These are phyloP conservation scores for Orthosia incerta DNA, from an alignment of 2,888 invertebrate species.

Conservation along the genomic window DNA sequence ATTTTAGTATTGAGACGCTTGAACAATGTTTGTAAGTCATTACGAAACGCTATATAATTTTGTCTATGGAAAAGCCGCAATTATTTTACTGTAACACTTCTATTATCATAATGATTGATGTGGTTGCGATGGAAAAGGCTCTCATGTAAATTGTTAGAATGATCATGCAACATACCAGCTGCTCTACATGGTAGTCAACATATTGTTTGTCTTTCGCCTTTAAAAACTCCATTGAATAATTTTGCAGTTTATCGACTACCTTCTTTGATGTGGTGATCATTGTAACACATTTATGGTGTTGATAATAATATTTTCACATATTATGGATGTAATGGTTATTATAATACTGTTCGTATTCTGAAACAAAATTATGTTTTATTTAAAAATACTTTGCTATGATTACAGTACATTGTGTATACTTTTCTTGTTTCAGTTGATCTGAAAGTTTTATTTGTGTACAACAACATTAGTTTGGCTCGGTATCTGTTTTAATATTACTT, in stretches of 20 bases:
- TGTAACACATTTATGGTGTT: slow-evolving; percentile 74
- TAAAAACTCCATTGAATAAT: slow-evolving; percentile 19
- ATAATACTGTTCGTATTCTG: slow-evolving; percentile 80
- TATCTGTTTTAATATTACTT: slow-evolving; percentile 77
- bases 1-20: slow-evolving; percentile 67
- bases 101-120: slow-evolving; percentile 67
- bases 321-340: slow-evolving; percentile 77
- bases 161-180: slow-evolving; percentile 71
- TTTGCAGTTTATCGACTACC: slow-evolving; percentile 30
- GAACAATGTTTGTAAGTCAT: slow-evolving; percentile 67
- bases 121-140: slow-evolving; percentile 78
- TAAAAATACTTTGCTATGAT: slow-evolving; percentile 75
- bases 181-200: slow-evolving; percentile 63
- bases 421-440: slow-evolving; percentile 72
- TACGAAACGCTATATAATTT: slow-evolving; percentile 51
- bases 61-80: slow-evolving; percentile 59
- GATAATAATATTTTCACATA: slow-evolving; percentile 81
- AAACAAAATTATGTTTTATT: slow-evolving; percentile 80
- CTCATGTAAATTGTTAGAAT: slow-evolving; percentile 80
- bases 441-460: slow-evolving; percentile 75
- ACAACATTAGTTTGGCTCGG: slow-evolving; percentile 72
- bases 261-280: slow-evolving; percentile 71
- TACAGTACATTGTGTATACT: slow-evolving; percentile 73
- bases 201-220: slow-evolving; percentile 42
- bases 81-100: slow-evolving; percentile 56